Evolutionary conservation across 2,113 vertebrate genomes (phyloP).

Genomic region (Emydocephalus ijimae): DNA sequence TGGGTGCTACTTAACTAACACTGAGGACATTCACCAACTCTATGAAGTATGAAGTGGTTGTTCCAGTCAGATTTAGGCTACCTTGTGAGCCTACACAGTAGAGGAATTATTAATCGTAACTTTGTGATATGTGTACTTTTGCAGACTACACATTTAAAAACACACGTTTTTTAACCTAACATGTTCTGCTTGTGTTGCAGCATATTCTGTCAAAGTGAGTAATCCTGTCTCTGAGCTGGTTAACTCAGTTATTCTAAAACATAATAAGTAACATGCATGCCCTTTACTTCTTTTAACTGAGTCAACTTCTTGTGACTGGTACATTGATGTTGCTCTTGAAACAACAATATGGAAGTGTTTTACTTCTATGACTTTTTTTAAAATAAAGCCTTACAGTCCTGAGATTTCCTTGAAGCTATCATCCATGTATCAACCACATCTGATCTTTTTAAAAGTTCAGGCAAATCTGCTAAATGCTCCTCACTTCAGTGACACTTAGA

Average conservation of each 20-base stretch:
- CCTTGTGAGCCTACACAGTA: background rate
- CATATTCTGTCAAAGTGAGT: slow-evolving; percentile 30
- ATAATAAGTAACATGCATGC: background rate
- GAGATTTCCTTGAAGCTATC: background rate
- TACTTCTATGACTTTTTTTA: background rate
- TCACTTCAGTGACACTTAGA: background rate
- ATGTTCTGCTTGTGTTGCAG: background rate
- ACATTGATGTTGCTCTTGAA: background rate
- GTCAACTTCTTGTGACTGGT: background rate
- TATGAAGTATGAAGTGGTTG: background rate
- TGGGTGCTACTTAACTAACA: background rate
- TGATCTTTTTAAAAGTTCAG: background rate
- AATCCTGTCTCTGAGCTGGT: slow-evolving; percentile 30
- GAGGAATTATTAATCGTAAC: background rate
- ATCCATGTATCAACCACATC: background rate
- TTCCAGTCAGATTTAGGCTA: background rate
- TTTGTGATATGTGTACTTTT: background rate
- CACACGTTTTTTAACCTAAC: background rate
- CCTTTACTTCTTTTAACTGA: background rate
- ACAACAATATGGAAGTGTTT: background rate
- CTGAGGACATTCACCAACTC: background rate
- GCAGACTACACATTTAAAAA: background rate
- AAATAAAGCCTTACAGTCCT: background rate
- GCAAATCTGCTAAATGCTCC: background rate
- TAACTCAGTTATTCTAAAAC: slow-evolving; percentile 45